Base-by-base conservation (phyloP, 2,888 invertebrate genomes). In the Rhogogaster chlorosoma region DNA sequence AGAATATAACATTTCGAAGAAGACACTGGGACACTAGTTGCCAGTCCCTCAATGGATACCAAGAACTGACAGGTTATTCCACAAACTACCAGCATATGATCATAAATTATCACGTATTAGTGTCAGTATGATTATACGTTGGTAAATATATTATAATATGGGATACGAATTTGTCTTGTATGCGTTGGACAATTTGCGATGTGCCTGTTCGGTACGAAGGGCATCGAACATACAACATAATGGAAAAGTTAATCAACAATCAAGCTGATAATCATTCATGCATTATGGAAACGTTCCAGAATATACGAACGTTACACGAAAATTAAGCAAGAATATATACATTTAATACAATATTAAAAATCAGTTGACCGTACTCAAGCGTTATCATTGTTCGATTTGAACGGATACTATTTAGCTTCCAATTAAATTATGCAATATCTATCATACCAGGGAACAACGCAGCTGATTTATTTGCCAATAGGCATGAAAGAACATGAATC, bases 1-100 rank as follows among this genome's bases (percentile, higher is more conserved):
- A 38, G 38, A 38, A 6, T 77, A 32, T n/a, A 26, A 45, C 45
- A 45, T 75, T 75, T 49, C 36, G n/a, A n/a, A n/a, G n/a, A 36
- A 70, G 29, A 32, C 6, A 67, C 67, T 18, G 32, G 29, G 36
- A 12, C 36, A 71, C 71, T 75, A 75, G 26, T 45, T 53, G 22
- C 53, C 36, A 61, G 61, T 61, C 15, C 10, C 49, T 80, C 61
- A 15, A 80, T 38, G 61, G 22, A 12, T 36, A 80, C 61, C 22
- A 36, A 80, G 36, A 61, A 22, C 38, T 26, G 80, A 61, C 80
- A 80, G 78, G 61, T 80, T 80, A 38, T 80, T 80, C 61, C 61
- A 61, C 80, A 36, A 80, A 61, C 61, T 61, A 80, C 61, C 61
- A 80, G 61, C 80, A 80, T 80, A 61, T 61, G 32, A 61, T 38